Evolutionary conservation across 2,888 invertebrate species (phyloP).

Genomic region (Chrysina gloriosa): DNA sequence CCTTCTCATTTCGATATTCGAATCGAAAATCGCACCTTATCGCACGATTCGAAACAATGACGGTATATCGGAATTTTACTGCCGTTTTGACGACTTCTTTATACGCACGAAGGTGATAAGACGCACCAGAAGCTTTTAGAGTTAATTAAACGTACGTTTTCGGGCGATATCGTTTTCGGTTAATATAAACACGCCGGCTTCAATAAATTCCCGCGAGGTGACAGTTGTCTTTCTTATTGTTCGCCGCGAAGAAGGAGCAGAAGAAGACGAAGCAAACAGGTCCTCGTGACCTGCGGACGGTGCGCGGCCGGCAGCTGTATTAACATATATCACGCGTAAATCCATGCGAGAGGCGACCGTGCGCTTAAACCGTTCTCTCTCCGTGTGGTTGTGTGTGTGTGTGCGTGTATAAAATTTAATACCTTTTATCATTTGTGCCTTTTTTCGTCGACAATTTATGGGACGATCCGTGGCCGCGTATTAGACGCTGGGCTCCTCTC

Average conservation of each 20-base stretch:
- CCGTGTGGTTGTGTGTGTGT: neutral
- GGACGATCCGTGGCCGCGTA: conserved; percentile 4
- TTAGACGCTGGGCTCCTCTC: neutral
- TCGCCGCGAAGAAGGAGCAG: neutral
- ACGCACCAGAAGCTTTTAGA: neutral
- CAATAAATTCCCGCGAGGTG: conserved; percentile 5
- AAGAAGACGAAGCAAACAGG: conserved; percentile 7
- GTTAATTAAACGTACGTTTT: neutral
- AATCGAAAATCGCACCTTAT: too few relatives aligned
- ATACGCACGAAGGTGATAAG: neutral
- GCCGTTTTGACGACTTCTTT: neutral
- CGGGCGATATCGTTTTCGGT: neutral
- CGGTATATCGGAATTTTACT: too few relatives aligned
- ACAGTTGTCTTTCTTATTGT: conserved; percentile 8
- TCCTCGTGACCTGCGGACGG: neutral
- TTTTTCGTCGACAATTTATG: conserved; percentile 28
- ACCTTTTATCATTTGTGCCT: conserved; percentile 30
- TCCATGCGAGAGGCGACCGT: conserved; percentile 3
- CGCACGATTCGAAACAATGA: too few relatives aligned
- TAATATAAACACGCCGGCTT: conserved; percentile 1
- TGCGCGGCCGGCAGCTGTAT: neutral
- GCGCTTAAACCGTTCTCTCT: neutral
- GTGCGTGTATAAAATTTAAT: conserved; percentile 20
- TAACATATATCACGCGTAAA: conserved; percentile 27
- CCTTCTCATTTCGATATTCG: too few relatives aligned